Percentiles rank a stretch among this genome's conserved stretches.
These are phyloP conservation scores for Tiliacea citrago DNA, from an alignment of 2,888 invertebrate genomes.

Conservation along the genomic window DNA sequence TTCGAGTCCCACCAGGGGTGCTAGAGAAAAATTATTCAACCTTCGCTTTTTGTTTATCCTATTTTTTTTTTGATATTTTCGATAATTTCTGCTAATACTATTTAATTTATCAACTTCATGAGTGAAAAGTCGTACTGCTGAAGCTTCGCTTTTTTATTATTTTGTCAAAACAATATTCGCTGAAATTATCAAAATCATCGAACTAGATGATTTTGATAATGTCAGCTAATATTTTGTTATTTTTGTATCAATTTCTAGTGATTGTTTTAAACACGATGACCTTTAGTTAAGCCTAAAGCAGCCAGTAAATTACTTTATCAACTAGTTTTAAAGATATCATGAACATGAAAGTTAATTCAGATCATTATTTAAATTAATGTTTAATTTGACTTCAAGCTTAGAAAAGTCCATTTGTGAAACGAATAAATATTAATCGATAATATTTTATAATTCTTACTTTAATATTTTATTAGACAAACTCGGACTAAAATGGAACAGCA, in stretches of 20 bases:
- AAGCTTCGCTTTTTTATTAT: background rate
- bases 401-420: background rate
- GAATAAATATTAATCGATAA: background rate
- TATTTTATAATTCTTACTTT: background rate
- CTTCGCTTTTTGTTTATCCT: background rate
- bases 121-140: background rate
- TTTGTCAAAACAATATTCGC: background rate
- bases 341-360: background rate
- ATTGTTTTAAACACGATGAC: background rate
- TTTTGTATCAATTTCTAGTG: no score
- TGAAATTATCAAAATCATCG: background rate
- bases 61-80: background rate
- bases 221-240: background rate
- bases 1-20: slow-evolving; percentile 91
- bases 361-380: background rate
- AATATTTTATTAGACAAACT: slow-evolving; percentile 19
- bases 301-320: background rate
- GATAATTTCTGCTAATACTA: no score
- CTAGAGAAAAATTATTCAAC: background rate
- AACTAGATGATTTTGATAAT: background rate
- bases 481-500: slow-evolving; percentile 11
- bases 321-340: background rate
- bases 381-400: background rate
- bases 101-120: background rate
- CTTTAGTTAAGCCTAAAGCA: background rate